phyloP scores from a whole-genome alignment of 2,113 vertebrate genomes.

The Hyaena hyaena region DNA sequence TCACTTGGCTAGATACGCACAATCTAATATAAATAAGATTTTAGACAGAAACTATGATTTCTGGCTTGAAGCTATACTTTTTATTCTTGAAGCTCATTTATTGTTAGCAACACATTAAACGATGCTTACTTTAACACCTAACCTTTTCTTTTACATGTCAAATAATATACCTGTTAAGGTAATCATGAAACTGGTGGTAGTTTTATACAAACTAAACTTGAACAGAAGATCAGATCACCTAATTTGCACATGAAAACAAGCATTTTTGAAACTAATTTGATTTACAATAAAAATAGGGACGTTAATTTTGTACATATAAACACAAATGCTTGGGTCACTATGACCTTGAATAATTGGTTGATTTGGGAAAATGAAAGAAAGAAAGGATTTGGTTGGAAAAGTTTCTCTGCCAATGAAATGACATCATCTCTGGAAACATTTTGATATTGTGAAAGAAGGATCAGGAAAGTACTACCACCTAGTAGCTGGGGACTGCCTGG shows the following conservation, averaged over 20 bases:
- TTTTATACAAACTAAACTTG: not conserved
- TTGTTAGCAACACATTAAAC: not conserved
- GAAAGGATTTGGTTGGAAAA: not conserved
- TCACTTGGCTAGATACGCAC: not conserved
- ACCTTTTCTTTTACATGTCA: not conserved
- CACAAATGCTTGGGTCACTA: not conserved
- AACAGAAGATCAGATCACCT: not conserved
- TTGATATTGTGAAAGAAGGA: constrained; percentile 47
- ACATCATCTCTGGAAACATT: constrained; percentile 57
- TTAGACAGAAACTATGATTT: not conserved
- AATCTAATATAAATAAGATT: not conserved
- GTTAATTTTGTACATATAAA: not conserved
- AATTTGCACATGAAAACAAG: not conserved
- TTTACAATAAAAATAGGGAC: not conserved
- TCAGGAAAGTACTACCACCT: constrained; percentile 27
- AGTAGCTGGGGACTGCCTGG: not conserved
- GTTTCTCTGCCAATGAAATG: constrained; percentile 42
- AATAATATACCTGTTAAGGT: not conserved
- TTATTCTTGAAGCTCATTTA: constrained; percentile 7
- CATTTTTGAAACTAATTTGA: constrained; percentile 24
- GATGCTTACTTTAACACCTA: not conserved
- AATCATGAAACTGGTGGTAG: not conserved
- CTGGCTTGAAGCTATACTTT: constrained; percentile 33
- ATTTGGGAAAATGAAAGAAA: not conserved
- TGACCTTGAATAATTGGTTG: constrained; percentile 20